Evolutionary conservation across 2,113 vertebrate genomes (phyloP).

Genomic region (Vimba vimba): DNA sequence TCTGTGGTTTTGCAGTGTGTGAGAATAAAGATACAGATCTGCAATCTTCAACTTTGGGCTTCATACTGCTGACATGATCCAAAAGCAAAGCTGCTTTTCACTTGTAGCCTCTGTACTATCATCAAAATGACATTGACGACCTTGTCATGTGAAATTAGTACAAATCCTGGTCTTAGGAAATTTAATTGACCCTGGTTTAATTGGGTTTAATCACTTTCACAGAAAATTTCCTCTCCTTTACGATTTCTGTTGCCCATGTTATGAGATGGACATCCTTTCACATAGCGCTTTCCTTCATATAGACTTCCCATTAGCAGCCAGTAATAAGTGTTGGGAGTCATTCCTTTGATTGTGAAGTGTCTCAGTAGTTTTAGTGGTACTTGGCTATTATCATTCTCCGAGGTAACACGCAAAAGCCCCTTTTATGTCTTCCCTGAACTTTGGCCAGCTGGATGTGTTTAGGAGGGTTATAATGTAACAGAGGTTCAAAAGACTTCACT

Average conservation of each 20-base stretch:
- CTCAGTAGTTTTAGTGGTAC: conserved; percentile 78
- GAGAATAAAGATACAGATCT: conserved; percentile 21
- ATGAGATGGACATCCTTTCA: conserved; percentile 66
- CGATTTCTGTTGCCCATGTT: conserved; percentile 57
- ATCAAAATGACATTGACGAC: conserved; percentile 35
- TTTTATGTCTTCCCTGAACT: conserved; percentile 82
- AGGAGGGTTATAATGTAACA: conserved; percentile 83
- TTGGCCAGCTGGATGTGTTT: conserved; percentile 85
- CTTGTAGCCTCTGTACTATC: not conserved
- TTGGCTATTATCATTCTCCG: conserved; percentile 78
- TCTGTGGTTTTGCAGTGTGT: conserved; percentile 22
- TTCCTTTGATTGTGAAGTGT: conserved; percentile 77
- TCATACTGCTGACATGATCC: not conserved
- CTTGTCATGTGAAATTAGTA: conserved; percentile 70
- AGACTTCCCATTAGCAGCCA: conserved; percentile 75
- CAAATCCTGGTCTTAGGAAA: conserved; percentile 67
- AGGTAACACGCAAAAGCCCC: conserved; percentile 74
- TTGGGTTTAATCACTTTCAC: conserved; percentile 74
- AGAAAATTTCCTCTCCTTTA: conserved; percentile 68
- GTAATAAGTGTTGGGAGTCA: conserved; percentile 74
- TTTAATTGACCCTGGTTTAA: conserved; percentile 76
- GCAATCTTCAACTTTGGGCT: not conserved
- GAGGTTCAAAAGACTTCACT: conserved; percentile 84
- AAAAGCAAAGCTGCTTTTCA: conserved; percentile 7
- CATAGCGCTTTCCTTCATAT: conserved; percentile 66